phyloP scores from a whole-genome alignment of 2,113 vertebrate genomes.

The Heterocephalus glaber region DNA sequence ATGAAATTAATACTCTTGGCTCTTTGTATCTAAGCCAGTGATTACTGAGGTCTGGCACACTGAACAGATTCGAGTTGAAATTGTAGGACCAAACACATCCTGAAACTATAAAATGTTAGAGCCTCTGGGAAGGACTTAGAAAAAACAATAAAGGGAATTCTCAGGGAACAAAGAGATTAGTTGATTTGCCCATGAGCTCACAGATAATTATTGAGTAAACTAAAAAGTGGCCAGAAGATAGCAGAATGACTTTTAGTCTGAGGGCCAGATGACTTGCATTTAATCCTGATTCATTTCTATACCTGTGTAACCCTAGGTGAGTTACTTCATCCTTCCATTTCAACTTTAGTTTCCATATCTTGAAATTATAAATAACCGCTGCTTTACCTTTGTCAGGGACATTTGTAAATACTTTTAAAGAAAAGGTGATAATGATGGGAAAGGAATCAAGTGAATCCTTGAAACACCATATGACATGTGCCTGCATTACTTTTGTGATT shows the following conservation, averaged over 20 bases:
- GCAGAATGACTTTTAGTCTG: not conserved
- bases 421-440: too few species aligned
- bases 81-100: not conserved
- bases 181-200: not conserved
- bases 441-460: not conserved
- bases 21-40: not conserved
- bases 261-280: not conserved
- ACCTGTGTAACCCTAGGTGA: not conserved
- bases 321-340: not conserved
- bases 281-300: not conserved
- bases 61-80: not conserved
- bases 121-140: not conserved
- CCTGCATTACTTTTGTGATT: not conserved
- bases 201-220: constrained; percentile 35
- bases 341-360: not conserved
- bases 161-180: not conserved
- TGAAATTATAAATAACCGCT: not conserved
- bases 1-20: not conserved
- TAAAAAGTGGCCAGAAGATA: not conserved
- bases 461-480: accelerated
- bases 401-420: not conserved
- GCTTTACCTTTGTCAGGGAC: not conserved
- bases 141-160: not conserved
- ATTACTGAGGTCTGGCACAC: not conserved
- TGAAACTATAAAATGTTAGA: not conserved